Base-by-base conservation (phyloP, 92 coral and sea anemone genomes). In the Heliopora coerulea region DNA sequence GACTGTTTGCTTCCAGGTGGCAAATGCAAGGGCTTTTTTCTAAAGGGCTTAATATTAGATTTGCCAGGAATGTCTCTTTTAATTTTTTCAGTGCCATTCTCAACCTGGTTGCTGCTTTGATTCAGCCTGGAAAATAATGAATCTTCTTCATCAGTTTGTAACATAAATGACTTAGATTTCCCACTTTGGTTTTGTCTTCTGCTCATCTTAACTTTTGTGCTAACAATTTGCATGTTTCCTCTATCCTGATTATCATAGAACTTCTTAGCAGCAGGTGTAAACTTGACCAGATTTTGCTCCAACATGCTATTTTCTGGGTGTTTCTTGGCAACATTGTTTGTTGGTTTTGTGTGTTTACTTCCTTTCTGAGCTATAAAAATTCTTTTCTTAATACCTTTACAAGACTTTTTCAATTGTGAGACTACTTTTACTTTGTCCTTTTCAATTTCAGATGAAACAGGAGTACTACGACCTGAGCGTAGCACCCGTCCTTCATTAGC, bases 401-500 rank as follows among this genome's bases (percentile, higher is more conserved):
- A 13, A 8, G 61, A 4, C 28, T 23, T 56, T 23, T 56, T 56
- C 17, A 23, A 23, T 8, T 23, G 61, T 1, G 9, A 56, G 11
- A 18, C 15, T 3, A 12, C n/a, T 21, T 56, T 21, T 10, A 52
- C 77, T 70, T 70, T 50, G 27, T n/a, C 60, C 32, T 12, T 8
- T 1, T 20, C 35, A 18, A 33, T 33, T 31, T 70, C 63, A 1
- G 25, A 13, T 8, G 46, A 6, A 30, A 70, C 63, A 18, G 77
- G 77, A 6, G 77, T 70, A 54, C 50, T 70, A 30, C 63, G 48
- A 52, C 77, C 77, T 52, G 77, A 70, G 39, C 77, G 77, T 19
- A 70, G 63, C 54, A 70, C 32, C 0, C 77, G 61, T 15, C 34
- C 58, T 29, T 67, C 42, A 0, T 35, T 70, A 35, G 49, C 34